These are phyloP conservation scores for Typhlomys cinereus DNA, from an alignment of 2,113 vertebrate genomes.

Conservation along the genomic window DNA sequence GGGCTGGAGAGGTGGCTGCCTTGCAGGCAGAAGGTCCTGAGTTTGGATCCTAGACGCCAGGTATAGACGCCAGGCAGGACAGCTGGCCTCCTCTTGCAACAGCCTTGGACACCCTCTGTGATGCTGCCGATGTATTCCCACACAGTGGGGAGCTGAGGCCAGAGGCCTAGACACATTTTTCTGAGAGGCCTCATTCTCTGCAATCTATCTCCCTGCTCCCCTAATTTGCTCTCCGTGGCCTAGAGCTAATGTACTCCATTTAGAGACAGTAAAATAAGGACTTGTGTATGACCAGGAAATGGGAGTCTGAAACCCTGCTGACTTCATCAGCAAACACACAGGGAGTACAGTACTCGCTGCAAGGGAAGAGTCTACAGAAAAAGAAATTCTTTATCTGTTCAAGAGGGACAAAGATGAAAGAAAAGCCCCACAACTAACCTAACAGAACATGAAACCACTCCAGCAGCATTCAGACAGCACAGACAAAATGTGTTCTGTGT, in stretches of 20 bases:
- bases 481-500: neutral
- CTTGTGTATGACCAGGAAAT: conserved; percentile 63
- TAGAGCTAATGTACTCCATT: conserved; percentile 59
- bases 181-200: conserved; percentile 47
- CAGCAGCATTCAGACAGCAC: neutral
- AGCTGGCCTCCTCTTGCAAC: neutral
- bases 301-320: conserved; percentile 54
- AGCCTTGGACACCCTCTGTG: neutral
- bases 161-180: conserved; percentile 35
- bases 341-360: neutral
- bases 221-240: conserved; percentile 60
- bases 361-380: conserved; percentile 53
- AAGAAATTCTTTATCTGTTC: conserved; percentile 9
- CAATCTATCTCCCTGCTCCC: conserved; percentile 26
- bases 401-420: conserved; percentile 39
- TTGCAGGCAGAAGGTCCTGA: neutral
- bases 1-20: neutral
- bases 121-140: neutral
- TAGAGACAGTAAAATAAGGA: conserved; percentile 65
- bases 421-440: conserved; percentile 10
- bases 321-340: conserved; percentile 63
- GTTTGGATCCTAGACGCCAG: no score
- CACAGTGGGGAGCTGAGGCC: neutral
- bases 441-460: neutral
- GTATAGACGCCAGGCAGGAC: neutral